Evolutionary conservation across 2,888 invertebrate species (phyloP), one percentile per base, ranked within the genome.

Genomic region (Argyresthia goedartella): DNA sequence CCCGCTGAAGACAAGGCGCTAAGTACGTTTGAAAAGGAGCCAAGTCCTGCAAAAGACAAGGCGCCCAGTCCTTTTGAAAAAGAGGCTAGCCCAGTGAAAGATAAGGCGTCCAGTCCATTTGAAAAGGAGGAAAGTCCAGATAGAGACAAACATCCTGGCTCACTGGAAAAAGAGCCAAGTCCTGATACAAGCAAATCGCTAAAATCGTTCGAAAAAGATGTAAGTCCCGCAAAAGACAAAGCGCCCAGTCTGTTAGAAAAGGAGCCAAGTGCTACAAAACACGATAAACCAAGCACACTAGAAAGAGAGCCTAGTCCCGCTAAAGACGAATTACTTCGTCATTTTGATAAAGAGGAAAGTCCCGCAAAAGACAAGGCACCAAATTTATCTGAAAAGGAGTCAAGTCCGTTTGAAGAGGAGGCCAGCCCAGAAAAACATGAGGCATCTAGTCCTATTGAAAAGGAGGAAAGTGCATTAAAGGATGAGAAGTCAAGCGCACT

Each of bases 401-500:
- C 25, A 25, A 25, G 25, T 25, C 25, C 6, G 11, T 25, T 33
- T 4, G 8, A n/a, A 34, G 1, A 8, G 13, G 7, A 35, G 48
- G 4, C 13, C 3, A 35, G 35, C 1, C 36, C 51, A 70, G 51
- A 51, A 35, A n/a, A 36, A 44, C 41, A 14, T n/a, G 9, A n/a
- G n/a, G n/a, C n/a, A n/a, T n/a, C 8, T 16, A 50, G 14, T 15
- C 14, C 73, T 13, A 10, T 16, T 36, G 14, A 15, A 2, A 35
- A 25, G 13, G 6, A 14, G 6, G 35, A 13, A 49, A 35, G n/a
- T n/a, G n/a, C n/a, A n/a, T n/a, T n/a, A n/a, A n/a, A n/a, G n/a
- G n/a, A n/a, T n/a, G n/a, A n/a, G n/a, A 41, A 48, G 16, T 8
- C 7, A 34, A 10, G 10, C n/a, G 15, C 2, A 11, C 59, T 71